These are phyloP conservation scores for Cryptus viduatorius DNA, from an alignment of 2,888 invertebrate species.

Conservation along the genomic window DNA sequence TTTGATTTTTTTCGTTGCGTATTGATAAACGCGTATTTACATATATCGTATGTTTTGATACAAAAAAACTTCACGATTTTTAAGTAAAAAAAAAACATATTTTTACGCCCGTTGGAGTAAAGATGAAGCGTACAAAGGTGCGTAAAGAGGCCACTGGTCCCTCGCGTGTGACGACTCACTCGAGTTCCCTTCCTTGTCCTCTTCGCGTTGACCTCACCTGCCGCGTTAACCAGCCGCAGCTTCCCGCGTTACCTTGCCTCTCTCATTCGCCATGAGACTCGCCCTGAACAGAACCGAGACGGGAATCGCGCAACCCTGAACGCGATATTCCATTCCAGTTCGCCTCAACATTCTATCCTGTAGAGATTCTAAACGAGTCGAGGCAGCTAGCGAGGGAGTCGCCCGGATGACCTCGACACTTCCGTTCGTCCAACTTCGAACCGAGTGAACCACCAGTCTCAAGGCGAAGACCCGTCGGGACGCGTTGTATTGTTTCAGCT, in stretches of 20 bases:
- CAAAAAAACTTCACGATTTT: background rate
- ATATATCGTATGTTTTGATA: background rate
- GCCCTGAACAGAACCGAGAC: conserved; percentile 50
- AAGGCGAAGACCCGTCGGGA: conserved; percentile 67
- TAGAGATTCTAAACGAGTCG: conserved; percentile 72
- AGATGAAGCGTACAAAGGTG: conserved; percentile 2
- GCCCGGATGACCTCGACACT: conserved; percentile 64
- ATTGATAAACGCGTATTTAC: conserved; percentile 5
- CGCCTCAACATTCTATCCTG: conserved; percentile 79
- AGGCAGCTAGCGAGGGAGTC: conserved; percentile 58
- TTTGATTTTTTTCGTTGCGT: conserved; percentile 17
- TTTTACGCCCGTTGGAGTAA: background rate
- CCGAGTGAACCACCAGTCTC: conserved; percentile 40
- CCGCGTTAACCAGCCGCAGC: conserved; percentile 7
- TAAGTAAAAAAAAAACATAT: background rate
- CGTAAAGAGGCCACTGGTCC: conserved; percentile 18
- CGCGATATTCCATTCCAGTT: conserved; percentile 78
- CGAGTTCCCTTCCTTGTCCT: conserved; percentile 17
- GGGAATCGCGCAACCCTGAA: conserved; percentile 75
- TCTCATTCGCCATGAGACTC: conserved; percentile 43
- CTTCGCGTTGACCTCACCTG: conserved; percentile 57
- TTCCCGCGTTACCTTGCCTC: conserved; percentile 37
- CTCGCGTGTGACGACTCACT: background rate
- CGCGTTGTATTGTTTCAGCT: conserved; percentile 74
- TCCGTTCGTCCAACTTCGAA: conserved; percentile 58